A percentile compares a stretch with the other conserved stretches of the same genome.
These are phyloP conservation scores for Mionectes olivaceus DNA, from an alignment of 2,797 vertebrate genomes.

Conservation along the genomic window DNA sequence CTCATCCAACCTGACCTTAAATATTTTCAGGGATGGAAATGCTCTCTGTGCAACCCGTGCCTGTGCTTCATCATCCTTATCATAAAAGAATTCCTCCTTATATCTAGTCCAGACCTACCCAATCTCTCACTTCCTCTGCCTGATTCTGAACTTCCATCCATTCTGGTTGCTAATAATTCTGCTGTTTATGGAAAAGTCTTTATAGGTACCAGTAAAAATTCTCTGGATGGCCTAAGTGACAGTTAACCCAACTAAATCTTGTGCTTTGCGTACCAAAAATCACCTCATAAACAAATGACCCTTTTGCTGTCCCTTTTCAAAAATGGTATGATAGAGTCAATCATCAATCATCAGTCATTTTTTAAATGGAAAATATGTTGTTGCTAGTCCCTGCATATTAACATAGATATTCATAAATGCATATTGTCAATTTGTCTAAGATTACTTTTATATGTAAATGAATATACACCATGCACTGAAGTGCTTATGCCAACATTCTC, in stretches of 20 bases:
- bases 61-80: background rate
- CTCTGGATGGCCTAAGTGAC: background rate
- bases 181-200: background rate
- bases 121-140: background rate
- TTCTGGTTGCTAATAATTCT: background rate
- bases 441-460: background rate
- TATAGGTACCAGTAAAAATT: background rate
- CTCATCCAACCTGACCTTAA: background rate
- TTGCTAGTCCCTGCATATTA: background rate
- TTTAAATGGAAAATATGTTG: background rate
- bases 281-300: background rate
- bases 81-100: background rate
- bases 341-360: background rate
- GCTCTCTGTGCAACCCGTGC: background rate
- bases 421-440: background rate
- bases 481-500: background rate
- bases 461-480: background rate
- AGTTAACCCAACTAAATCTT: background rate
- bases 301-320: background rate
- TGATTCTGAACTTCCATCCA: background rate
- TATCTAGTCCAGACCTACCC: background rate
- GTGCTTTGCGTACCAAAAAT: background rate
- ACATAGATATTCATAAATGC: background rate
- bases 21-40: background rate
- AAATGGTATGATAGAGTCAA: background rate